Conservation (phyloP, 64 coral and sea anemone species). For the Platygyra sinensis region DNA sequence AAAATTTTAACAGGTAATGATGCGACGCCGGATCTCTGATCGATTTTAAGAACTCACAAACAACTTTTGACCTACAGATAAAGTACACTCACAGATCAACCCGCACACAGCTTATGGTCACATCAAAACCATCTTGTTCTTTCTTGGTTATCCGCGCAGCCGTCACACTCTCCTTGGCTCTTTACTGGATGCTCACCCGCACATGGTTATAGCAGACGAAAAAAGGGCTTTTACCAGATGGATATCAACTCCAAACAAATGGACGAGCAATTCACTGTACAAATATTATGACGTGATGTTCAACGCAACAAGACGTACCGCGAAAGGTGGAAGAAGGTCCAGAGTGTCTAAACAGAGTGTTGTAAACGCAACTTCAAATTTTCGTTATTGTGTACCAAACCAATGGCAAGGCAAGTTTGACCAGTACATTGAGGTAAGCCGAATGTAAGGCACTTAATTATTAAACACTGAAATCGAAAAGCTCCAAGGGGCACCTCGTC, state of each 20-base stretch:
- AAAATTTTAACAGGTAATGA: too few relatives aligned
- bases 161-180: slow-evolving; percentile 83
- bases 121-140: slow-evolving; percentile 70
- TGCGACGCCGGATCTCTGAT: too few relatives aligned
- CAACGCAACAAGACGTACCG: background rate
- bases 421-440: slow-evolving; percentile 2
- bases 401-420: slow-evolving; percentile 19
- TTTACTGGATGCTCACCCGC: slow-evolving; percentile 88
- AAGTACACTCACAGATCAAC: background rate
- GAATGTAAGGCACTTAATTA: too few relatives aligned
- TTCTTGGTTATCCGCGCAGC: slow-evolving; percentile 90
- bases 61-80: background rate
- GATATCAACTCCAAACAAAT: background rate
- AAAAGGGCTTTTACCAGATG: background rate
- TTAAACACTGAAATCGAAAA: too few relatives aligned
- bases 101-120: slow-evolving; percentile 43
- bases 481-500: too few relatives aligned
- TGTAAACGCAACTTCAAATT: background rate
- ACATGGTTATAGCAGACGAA: slow-evolving; percentile 79
- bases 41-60: background rate
- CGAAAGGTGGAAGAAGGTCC: background rate
- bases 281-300: background rate
- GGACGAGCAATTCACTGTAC: background rate
- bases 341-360: slow-evolving; percentile 5
- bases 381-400: background rate